phyloP scores from a whole-genome alignment of 2,113 vertebrate species.

The western clawed frog (Xenopus tropicalis) region UCB_Xtro_10.0 CM004443.2:53313501-53314000 shows the following conservation, averaged over 20 bases:
- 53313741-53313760: slow-evolving; percentile 71
- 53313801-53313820: slow-evolving; percentile 65
- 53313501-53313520: slow-evolving; percentile 63
- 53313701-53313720: slow-evolving; percentile 63
- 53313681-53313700: slow-evolving; percentile 71
- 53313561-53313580: slow-evolving; percentile 71
- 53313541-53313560: slow-evolving; percentile 67
- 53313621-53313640: slow-evolving; percentile 75
- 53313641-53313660: slow-evolving; percentile 72
- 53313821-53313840: slow-evolving; percentile 68
- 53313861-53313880: slow-evolving; percentile 66
- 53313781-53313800: slow-evolving; percentile 63
- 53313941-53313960: slow-evolving; percentile 66
- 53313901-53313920: slow-evolving; percentile 62
- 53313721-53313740: slow-evolving; percentile 67
- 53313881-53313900: slow-evolving; percentile 83
- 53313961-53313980: slow-evolving; percentile 59
- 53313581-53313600: slow-evolving; percentile 73
- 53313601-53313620: slow-evolving; percentile 74
- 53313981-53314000: slow-evolving; percentile 62
- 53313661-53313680: slow-evolving; percentile 73
- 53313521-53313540: slow-evolving; percentile 72
- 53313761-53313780: slow-evolving; percentile 64
- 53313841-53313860: slow-evolving; percentile 56
- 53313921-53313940: slow-evolving; percentile 69